phyloP scores from a whole-genome alignment of 2,113 vertebrate species.

The Labrus mixtus region DNA sequence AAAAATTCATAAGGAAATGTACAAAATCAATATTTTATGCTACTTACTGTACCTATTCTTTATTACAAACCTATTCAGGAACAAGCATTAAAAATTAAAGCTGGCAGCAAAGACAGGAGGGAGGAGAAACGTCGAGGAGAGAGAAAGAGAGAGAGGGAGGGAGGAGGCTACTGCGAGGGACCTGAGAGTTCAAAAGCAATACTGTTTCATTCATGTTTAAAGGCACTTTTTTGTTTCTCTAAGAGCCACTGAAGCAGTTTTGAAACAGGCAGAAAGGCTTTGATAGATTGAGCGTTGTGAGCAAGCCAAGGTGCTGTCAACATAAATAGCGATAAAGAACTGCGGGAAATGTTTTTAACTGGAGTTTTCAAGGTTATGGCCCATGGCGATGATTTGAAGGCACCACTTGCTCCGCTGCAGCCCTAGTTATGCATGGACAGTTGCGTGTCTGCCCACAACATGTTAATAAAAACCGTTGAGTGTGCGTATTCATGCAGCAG shows the following conservation, averaged over 20 bases:
- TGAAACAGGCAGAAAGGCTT: conserved; percentile 78
- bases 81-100: conserved; percentile 97
- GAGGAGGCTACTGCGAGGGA: conserved; percentile 71
- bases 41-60: conserved; percentile 96
- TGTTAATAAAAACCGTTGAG: conserved; percentile 51
- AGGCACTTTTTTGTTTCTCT: conserved; percentile 84
- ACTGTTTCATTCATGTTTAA: conserved; percentile 91
- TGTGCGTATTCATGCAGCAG: conserved; percentile 56
- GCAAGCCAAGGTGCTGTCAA: conserved; percentile 83
- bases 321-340: conserved; percentile 85
- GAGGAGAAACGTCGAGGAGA: conserved; percentile 48
- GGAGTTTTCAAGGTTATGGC: conserved; percentile 87
- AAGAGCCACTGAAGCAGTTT: conserved; percentile 82
- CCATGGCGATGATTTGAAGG: conserved; percentile 75
- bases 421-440: conserved; percentile 55
- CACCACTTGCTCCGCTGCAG: conserved; percentile 50
- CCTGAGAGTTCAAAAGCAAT: conserved; percentile 92
- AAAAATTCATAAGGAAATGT: conserved; percentile 99
- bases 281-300: conserved; percentile 84
- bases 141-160: conserved; percentile 13
- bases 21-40: conserved; percentile 99
- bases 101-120: conserved; percentile 74
- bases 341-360: conserved; percentile 80
- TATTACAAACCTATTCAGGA: conserved; percentile 97
- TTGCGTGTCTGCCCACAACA: conserved; percentile 56